Evolutionary conservation across 2,888 invertebrate genomes (phyloP).

Genomic region (Apocheima hispidaria): DNA sequence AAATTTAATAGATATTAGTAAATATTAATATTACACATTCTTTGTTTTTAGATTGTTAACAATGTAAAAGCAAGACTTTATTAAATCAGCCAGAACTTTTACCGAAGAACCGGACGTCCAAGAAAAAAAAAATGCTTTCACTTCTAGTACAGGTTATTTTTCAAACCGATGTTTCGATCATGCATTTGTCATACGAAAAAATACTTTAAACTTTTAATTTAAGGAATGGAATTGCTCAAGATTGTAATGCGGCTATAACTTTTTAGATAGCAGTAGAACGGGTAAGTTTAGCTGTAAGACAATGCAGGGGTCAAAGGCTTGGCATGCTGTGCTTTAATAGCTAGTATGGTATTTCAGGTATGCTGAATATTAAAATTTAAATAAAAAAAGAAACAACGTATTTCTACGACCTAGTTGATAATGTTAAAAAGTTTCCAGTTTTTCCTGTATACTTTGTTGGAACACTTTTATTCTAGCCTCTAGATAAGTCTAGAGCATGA

Average conservation of each 20-base stretch:
- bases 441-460: no score
- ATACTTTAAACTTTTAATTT: slow-evolving; percentile 25
- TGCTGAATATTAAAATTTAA: not conserved
- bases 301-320: slow-evolving; percentile 75
- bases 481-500: no score
- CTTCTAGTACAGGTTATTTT: slow-evolving; percentile 57
- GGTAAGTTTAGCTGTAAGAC: slow-evolving; percentile 55
- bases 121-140: slow-evolving; percentile 79
- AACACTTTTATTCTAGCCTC: no score
- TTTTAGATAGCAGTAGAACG: slow-evolving; percentile 20
- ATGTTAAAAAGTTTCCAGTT: no score
- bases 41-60: slow-evolving; percentile 32
- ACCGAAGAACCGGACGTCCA: slow-evolving; percentile 75
- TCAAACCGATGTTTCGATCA: slow-evolving; percentile 52
- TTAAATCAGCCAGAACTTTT: slow-evolving; percentile 81
- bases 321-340: slow-evolving; percentile 50
- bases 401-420: no score
- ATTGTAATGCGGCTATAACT: slow-evolving; percentile 31
- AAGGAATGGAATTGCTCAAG: slow-evolving; percentile 43
- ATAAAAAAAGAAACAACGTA: no score
- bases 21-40: not conserved
- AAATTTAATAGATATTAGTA: not conserved
- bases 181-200: slow-evolving; percentile 40
- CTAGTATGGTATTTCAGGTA: slow-evolving; percentile 23
- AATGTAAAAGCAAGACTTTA: slow-evolving; percentile 59